Evolutionary conservation across 2,113 vertebrate species (phyloP), one percentile per base, ranked within the genome.

Genomic region (Zingel zingel): DNA sequence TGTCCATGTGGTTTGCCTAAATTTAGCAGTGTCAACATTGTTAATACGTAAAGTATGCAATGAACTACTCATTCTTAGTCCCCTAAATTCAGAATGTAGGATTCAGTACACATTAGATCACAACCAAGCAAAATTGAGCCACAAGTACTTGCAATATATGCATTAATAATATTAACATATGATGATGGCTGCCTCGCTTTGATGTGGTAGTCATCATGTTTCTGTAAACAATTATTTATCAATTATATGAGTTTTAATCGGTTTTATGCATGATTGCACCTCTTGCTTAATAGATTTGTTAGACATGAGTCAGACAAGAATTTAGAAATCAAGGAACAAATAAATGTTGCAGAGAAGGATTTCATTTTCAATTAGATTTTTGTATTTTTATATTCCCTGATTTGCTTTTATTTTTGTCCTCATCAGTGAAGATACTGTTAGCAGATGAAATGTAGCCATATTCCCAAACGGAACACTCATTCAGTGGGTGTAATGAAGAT

Each of bases 401-500:
- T 30, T 51, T n/a, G 23, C 8, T 47, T 54, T 30, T 25, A 21
- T 64, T 19, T 43, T 66, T 45, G 3, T 66, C 2, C 14, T 39
- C 3, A 23, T 51, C 11, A 2, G 53, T 47, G 19, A 18, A 47
- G 48, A 45, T 19, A n/a, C 5, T 15, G 9, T 45, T 6, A 2
- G 21, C 18, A 23, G 9, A 23, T 57, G 15, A 66, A 53, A 47
- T 47, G 30, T 53, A 5, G 65, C 21, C n/a, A 53, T 6, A 8
- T 14, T 65, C 39, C 39, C 25, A 65, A 64, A 8, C 45, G 13
- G 9, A 66, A 45, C 39, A 53, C 30, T 65, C 5, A 36, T 50
- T 58, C 18, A 72, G 12, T 14, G 48, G 69, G 64, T 86, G 65
- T 82, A 12, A 84, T 86, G 67, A 90, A 84, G 48, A 54, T 64